Conservation (phyloP, 2,797 vertebrate species). For the Luscinia luscinia region DNA sequence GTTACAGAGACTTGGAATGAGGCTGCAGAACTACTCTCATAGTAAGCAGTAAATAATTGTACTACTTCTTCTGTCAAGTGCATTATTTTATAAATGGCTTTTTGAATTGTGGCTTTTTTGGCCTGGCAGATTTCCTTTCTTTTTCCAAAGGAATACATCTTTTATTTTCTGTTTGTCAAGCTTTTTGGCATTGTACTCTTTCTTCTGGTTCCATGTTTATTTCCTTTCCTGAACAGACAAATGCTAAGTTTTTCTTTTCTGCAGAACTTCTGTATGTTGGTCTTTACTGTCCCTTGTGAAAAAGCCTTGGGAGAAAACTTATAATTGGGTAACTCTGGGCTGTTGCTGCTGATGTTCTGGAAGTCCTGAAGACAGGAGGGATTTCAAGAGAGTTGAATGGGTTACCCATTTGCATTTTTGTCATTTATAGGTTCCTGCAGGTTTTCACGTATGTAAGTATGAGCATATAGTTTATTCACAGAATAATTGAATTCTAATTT, state of each 20-base stretch:
- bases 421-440: background rate
- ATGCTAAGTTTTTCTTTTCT: background rate
- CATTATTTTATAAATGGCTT: background rate
- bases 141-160: background rate
- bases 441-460: background rate
- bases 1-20: background rate
- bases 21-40: background rate
- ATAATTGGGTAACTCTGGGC: background rate
- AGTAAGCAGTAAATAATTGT: slow-evolving; percentile 11
- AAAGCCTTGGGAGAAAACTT: background rate
- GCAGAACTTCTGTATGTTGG: background rate
- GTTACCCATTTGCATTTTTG: background rate
- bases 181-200: background rate
- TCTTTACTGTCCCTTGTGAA: background rate
- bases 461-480: background rate
- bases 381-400: background rate
- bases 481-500: background rate
- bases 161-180: background rate
- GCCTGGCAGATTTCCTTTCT: background rate
- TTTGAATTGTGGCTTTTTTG: background rate
- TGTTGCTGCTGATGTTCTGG: background rate
- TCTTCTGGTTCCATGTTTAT: background rate
- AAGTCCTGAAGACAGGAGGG: background rate
- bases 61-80: background rate
- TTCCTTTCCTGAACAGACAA: background rate